Evolutionary conservation across 2,113 vertebrate species (phyloP), one percentile per base, ranked within the genome.

Genomic region (Ictidomys tridecemlineatus): DNA sequence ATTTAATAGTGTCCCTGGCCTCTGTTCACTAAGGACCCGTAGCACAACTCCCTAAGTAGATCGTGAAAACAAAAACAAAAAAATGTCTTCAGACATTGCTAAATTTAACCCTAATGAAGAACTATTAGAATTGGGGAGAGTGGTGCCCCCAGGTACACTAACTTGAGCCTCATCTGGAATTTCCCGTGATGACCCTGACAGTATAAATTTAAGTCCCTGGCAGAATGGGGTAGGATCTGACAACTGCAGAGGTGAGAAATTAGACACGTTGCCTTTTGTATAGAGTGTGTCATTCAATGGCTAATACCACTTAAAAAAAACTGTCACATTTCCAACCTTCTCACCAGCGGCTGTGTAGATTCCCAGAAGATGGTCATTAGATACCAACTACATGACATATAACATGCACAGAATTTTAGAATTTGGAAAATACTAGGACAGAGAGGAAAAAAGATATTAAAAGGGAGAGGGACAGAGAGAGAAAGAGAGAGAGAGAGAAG

Each of bases 221-320:
- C 48, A n/a, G 63, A 93, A 73, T 14, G 76, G 74, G 30, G 76
- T 4, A 53, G 92, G 84, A 93, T 93, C 28, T 67, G 89, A 84
- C 94, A 45, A 39, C 34, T 56, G 89, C 84, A 30, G 67, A 94
- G 87, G 84, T 70, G 84, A 96, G 95, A 95, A 91, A 63, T 93
- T 53, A 97, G 83, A 86, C 84, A 92, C 32, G 13, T 77, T 91
- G 89, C 56, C 65, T 91, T 97, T 85, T 91, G 85, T 72, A 22
- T 22, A 94, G 82, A 83, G 77, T 73, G 58, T 83, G 85, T 39
- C 85, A 65, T 78, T 86, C 91, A 32, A 56, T 45, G 65, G 10
- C 53, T 83, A 85, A 94, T 91, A 39, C 63, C 42, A 63, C 83
- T 89, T 87, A 30, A 34, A 73, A 93, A 93, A 51, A 34, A 65